Evolutionary conservation across 2,113 vertebrate genomes (phyloP), one percentile per base, ranked within the genome.

Genomic region (Deroptyus accipitrinus): DNA sequence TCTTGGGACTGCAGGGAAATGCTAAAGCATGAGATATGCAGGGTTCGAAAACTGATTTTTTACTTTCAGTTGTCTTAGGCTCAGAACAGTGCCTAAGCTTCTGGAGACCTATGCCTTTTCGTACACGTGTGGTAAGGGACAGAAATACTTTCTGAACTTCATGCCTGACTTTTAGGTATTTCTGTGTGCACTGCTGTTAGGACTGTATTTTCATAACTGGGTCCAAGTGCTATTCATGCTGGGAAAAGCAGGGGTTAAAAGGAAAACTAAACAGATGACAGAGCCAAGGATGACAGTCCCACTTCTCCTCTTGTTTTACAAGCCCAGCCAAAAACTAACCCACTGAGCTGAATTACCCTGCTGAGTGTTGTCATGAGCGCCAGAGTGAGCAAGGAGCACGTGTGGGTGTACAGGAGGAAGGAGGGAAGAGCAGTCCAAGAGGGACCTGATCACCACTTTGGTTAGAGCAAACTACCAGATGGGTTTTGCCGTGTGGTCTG

Each of bases 171-270:
- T 74, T 17, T 15, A 73, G 61, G 20, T 68, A 12, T 72, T 93
- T 63, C 48, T n/a, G 11, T 67, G n/a, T 23, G 87, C 13, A 11
- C 20, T 64, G 37, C 19, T 82, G 51, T 64, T 72, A 31, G 6
- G 39, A 37, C 11, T 62, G 2, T 67, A 11, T 82, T 87, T 93
- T 89, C 75, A n/a, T 72, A 68, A 86, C 52, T 83, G 6, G 4
- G 4, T 85, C 57, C n/a, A 73, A 87, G 68, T 79, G 7, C 37
- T 31, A 7, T 80, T 27, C 31, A 13, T 91, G 77, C 90, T 91
- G 83, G n/a, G 72, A 73, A 85, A 93, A 83, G 55, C 62, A 88
- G 44, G 52, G 59, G 63, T 93, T 96, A 93, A 95, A 85, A 95
- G 41, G 37, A 88, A 88, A 88, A 33, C 41, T 52, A 88, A 86